phyloP scores from a whole-genome alignment of 2,797 vertebrate genomes.

The Calcarius lapponicus region DNA sequence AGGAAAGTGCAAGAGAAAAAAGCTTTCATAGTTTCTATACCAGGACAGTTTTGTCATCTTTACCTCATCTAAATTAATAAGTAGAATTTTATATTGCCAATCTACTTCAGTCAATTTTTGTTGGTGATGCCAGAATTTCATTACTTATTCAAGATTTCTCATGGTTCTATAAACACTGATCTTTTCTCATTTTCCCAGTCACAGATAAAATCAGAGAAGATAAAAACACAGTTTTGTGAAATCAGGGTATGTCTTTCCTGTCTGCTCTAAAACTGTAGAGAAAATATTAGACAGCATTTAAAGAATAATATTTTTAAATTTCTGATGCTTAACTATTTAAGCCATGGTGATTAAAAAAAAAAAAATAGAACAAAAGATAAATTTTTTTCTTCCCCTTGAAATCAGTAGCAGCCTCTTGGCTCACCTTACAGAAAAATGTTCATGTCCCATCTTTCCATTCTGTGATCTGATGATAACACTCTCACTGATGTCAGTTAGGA shows the following conservation, averaged over 20 bases:
- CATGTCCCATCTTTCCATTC: not conserved
- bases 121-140: not conserved
- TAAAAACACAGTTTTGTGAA: not conserved
- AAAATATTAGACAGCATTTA: not conserved
- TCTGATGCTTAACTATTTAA: not conserved
- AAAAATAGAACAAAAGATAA: not conserved
- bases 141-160: not conserved
- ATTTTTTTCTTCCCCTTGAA: not conserved
- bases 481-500: not conserved
- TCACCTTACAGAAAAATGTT: not conserved
- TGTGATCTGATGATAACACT: not conserved
- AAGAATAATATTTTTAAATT: not conserved
- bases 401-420: not conserved
- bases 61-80: not conserved
- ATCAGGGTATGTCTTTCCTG: not conserved
- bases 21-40: not conserved
- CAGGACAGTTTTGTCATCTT: not conserved
- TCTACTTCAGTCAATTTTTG: not conserved
- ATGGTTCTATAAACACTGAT: not conserved
- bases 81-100: not conserved
- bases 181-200: not conserved
- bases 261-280: not conserved
- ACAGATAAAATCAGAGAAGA: not conserved
- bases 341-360: not conserved
- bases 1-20: not conserved